These are phyloP conservation scores for Coregonus clupeaformis DNA, from an alignment of 2,113 vertebrate species.

Conservation along the genomic window DNA sequence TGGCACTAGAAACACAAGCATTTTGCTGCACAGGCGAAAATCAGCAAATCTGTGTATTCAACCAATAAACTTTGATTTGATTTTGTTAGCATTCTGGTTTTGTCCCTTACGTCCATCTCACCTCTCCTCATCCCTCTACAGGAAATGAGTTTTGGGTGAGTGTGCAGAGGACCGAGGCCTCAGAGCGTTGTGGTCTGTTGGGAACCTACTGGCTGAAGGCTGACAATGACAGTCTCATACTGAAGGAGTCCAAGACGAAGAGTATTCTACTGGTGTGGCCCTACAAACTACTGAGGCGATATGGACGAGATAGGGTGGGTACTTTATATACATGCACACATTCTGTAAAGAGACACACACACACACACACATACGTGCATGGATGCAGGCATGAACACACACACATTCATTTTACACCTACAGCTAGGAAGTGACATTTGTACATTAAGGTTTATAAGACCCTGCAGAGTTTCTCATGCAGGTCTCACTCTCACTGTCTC, in stretches of 20 bases:
- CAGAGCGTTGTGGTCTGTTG: slow-evolving; percentile 82
- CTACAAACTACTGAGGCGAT: slow-evolving; percentile 92
- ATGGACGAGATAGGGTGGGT: slow-evolving; percentile 90
- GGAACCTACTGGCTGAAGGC: slow-evolving; percentile 87
- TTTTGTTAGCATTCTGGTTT: too few relatives aligned
- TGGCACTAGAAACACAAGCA: too few relatives aligned
- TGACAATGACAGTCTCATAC: slow-evolving; percentile 76
- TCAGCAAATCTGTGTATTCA: too few relatives aligned
- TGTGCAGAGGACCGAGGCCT: slow-evolving; percentile 87
- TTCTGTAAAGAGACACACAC: too few relatives aligned
- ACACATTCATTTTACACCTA: too few relatives aligned
- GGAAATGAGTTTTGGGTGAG: slow-evolving; percentile 91
- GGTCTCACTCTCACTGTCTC: too few relatives aligned
- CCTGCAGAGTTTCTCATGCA: too few relatives aligned
- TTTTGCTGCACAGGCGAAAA: too few relatives aligned
- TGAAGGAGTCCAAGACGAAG: slow-evolving; percentile 80
- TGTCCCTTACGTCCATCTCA: background rate
- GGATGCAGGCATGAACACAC: background rate
- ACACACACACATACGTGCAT: background rate
- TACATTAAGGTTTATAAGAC: too few relatives aligned
- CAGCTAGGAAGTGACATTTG: too few relatives aligned
- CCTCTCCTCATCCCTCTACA: slow-evolving; percentile 46
- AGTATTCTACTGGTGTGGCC: slow-evolving; percentile 83
- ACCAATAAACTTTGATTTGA: too few relatives aligned
- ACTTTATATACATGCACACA: too few relatives aligned